Evolutionary conservation across 2,113 vertebrate species (phyloP).

Genomic region (Echinops telfairi): DNA sequence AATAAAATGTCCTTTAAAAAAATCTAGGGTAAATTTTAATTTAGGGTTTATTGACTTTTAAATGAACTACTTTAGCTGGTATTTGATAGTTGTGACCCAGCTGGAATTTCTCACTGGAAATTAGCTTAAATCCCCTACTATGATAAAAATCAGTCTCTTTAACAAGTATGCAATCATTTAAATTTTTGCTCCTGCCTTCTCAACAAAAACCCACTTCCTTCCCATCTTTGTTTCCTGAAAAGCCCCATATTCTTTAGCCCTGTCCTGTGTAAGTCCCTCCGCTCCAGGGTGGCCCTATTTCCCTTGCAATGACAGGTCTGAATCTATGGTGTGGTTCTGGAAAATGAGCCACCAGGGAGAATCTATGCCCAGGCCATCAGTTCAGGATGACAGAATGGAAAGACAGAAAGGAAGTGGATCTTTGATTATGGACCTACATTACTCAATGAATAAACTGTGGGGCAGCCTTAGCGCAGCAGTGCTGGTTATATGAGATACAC

Average conservation of each 20-base stretch:
- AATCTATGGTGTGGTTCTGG: too few relatives aligned
- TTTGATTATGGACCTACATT: too few relatives aligned
- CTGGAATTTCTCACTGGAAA: background rate
- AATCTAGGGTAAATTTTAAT: background rate
- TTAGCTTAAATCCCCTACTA: background rate
- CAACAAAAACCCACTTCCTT: background rate
- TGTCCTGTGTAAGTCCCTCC: background rate
- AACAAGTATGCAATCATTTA: background rate
- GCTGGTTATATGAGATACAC: background rate
- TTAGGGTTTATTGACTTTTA: background rate
- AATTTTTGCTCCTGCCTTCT: background rate
- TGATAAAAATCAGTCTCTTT: background rate
- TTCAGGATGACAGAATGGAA: background rate
- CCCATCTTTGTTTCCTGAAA: background rate
- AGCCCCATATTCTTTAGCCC: background rate
- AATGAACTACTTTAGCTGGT: constrained; percentile 18
- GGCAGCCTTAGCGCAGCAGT: background rate
- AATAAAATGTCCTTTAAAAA: too few relatives aligned
- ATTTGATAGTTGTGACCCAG: constrained; percentile 19
- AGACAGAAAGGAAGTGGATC: background rate
- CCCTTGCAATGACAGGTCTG: background rate
- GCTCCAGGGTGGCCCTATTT: background rate
- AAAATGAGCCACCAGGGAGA: too few relatives aligned
- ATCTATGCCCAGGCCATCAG: background rate
- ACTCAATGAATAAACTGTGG: too few relatives aligned